Base-by-base conservation (phyloP, 2,113 vertebrate species). In the Nibea coibor region DNA sequence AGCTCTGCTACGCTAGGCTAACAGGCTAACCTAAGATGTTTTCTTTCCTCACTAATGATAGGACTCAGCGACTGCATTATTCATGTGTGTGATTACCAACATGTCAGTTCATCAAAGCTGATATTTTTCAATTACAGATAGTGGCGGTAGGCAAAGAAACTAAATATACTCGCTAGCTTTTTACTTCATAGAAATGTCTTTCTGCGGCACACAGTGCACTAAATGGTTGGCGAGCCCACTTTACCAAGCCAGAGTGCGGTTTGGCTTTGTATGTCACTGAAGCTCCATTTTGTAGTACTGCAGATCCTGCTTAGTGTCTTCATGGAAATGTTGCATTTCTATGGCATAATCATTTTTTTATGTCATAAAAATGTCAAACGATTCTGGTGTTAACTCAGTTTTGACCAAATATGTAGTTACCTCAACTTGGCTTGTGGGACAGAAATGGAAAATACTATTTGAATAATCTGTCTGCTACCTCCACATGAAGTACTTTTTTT, bases 391-490 rank as follows among this genome's bases (percentile, higher is more conserved):
- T 81, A 75, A 54, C 61, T 81, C 81, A 31, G 0, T 39, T 71
- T 47, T 24, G n/a, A 76, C 75, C 31, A 74, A 81, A 66, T 68
- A 54, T 62, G 28, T 43, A 16, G 28, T 78, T 82, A 71, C 26
- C n/a, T 64, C n/a, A 69, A 17, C 26, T 73, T 51, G 64, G 59
- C 14, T 39, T 53, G 19, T 19, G 4, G 15, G 35, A 10, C 28
- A 35, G 28, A 63, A 39, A 57, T 81, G 79, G 72, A 91, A 86
- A 89, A 83, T 56, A 31, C 20, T 19, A 16, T 62, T 81, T 16
- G 45, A 69, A 70, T 70, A 6, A 58, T 70, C 45, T 47, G 56
- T 78, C 59, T 39, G 2, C 54, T 42, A 42, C 35, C 22, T 61
- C 53, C 61, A 35, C 53, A 12, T 45, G 10, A 61, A 64, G 15